Base-by-base conservation (phyloP, 2,797 vertebrate species). In the Heterohyrax brucei region DNA sequence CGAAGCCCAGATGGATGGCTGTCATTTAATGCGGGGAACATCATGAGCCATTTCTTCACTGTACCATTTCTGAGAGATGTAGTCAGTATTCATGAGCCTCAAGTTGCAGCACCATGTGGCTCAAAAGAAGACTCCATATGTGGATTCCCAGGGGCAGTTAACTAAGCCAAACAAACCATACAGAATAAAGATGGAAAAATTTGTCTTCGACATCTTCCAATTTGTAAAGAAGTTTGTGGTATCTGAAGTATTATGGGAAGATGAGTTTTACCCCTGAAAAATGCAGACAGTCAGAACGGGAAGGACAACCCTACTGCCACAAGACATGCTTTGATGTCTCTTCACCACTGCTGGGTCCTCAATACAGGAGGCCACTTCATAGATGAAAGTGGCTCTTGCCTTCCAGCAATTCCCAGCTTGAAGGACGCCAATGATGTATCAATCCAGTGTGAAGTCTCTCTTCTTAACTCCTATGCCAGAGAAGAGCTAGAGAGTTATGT, bases 161-260 rank as follows among this genome's bases (percentile, higher is more conserved):
- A 97, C 99, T 98, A 99, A 98, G 94, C 99, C 99, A 0, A 99
- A 99, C 96, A 99, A 99, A 98, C 99, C 99, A 62, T 99, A 99
- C 0, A 99, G 99, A 88, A 99, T 99, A 96, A 99, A 99, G 98
- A 99, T 99, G 99, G 99, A 99, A 98, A 99, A 99, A 97, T 99
- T 99, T 5, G 99, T 99, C 97, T 99, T 99, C 3, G 99, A 99
- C 98, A 99, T 99, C 98, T 99, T 99, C 98, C 99, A 99, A 98
- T 99, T 99, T 97, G 99, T 99, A 96, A 99, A 99, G 99, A 99
- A 97, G 10, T 99, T 99, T 13, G 99, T 99, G 30, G 99, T 99
- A 46, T 99, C 99, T 0, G 99, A 99, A 98, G 99, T 99, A 13
- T 98, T 99, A 89, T 98, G 99, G 10, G 99, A 99, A 98, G 99